Evolutionary conservation across 2,113 vertebrate species (phyloP).

Genomic region (Lycocorax pyrrhopterus): DNA sequence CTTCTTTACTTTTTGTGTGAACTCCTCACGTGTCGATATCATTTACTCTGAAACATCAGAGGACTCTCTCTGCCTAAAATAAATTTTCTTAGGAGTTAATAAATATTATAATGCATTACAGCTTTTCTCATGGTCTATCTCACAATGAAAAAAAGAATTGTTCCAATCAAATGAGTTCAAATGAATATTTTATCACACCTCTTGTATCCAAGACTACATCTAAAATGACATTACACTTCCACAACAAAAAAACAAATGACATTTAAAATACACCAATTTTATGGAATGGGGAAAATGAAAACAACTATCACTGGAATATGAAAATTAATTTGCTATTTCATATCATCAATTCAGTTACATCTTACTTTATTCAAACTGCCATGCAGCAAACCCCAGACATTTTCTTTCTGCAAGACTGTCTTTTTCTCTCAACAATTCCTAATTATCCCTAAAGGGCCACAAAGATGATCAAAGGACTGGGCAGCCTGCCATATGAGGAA

Average conservation of each 20-base stretch:
- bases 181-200: conserved; percentile 1
- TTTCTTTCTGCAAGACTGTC: background rate
- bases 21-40: background rate
- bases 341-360: background rate
- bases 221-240: background rate
- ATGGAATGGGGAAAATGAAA: background rate
- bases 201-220: background rate
- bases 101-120: background rate
- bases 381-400: background rate
- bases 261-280: background rate
- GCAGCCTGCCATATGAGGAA: background rate
- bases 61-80: background rate
- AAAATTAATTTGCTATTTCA: background rate
- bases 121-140: background rate
- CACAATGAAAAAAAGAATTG: background rate
- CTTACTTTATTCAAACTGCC: background rate
- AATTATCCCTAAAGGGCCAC: too few species aligned
- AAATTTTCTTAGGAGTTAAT: background rate
- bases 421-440: background rate
- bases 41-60: background rate
- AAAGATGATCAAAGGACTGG: background rate
- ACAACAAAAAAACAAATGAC: background rate
- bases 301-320: background rate
- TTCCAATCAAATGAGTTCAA: background rate
- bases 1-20: background rate